Base-by-base conservation (phyloP, 2,797 vertebrate genomes). In the Paguma larvata region DNA sequence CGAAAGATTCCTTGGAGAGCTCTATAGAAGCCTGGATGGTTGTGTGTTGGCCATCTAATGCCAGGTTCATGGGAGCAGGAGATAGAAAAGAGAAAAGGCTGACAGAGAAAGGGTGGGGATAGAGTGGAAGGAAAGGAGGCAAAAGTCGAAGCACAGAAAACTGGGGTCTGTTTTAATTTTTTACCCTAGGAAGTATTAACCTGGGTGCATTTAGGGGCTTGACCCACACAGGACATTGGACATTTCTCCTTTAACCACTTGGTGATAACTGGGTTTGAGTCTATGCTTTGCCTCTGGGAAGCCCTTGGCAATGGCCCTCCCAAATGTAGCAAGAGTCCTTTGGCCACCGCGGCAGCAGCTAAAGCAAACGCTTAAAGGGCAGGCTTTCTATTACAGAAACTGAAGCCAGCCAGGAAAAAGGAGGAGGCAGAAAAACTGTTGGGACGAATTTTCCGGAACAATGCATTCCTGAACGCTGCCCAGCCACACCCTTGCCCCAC, bases 391-490 rank as follows among this genome's bases (percentile, higher is more conserved):
- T 94, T 92, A 68, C n/a, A 83, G 41, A 94, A 95, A 82, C 59
- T 94, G 27, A 38, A 95, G 5, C 62, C 56, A 96, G 62, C 67
- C 34, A 75, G 44, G 6, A 62, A 93, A 94, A 87, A 34, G 62
- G 56, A 34, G 62, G 56, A 97, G 56, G 19, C 53, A 88, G 15
- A 88, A 96, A 94, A 91, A 78, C 53, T 65, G 7, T 86, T 85
- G 18, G 16, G 46, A 85, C 59, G 89, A 78, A 75, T 93, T 94
- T 97, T 88, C 91, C 91, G 34, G 82, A 97, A 97, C 93, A 97
- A 97, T 97, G 34, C 91, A 96, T 97, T 97, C 91, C 73, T 95
- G 70, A 85, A 56, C 27, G 77, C 72, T 92, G 46, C 72, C 62
- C 62, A 96, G 85, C 62, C 91, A 77, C 82, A 93, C 88, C 72